phyloP scores from a whole-genome alignment of 2,797 vertebrate genomes.

The Meriones psammophilus region DNA sequence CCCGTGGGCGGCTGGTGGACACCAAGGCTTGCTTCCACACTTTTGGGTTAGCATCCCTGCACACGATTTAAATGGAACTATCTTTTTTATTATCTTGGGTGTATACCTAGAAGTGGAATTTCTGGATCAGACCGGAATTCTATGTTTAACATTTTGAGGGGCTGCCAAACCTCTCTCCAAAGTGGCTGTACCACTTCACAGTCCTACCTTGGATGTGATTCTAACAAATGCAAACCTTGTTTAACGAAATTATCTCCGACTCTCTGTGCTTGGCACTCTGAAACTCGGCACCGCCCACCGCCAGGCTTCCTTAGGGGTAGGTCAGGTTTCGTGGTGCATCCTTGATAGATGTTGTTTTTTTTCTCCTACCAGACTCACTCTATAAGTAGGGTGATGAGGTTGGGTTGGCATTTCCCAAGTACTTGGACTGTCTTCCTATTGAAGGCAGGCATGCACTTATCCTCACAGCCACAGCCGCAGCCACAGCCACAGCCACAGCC shows the following conservation, averaged over 20 bases:
- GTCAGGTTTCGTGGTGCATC: not conserved
- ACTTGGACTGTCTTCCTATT: slow-evolving; percentile 24
- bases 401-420: not conserved
- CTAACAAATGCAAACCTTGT: not conserved
- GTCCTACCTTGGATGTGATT: slow-evolving; percentile 34
- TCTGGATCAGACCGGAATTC: slow-evolving; percentile 25
- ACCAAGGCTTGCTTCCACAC: not conserved
- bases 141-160: slow-evolving; percentile 34
- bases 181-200: not conserved
- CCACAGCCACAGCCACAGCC: not conserved
- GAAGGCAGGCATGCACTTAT: not conserved
- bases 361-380: not conserved
- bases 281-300: not conserved
- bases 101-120: slow-evolving; percentile 22
- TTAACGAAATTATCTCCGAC: not conserved
- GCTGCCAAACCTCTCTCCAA: slow-evolving; percentile 37
- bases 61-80: not conserved
- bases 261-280: not conserved
- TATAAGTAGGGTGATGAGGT: not conserved
- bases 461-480: not conserved
- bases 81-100: not conserved
- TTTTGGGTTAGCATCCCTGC: not conserved
- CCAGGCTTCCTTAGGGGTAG: not conserved
- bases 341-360: not conserved
- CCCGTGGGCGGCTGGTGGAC: not conserved